phyloP scores from a whole-genome alignment of 2,888 invertebrate genomes.

The Timema podura region DNA sequence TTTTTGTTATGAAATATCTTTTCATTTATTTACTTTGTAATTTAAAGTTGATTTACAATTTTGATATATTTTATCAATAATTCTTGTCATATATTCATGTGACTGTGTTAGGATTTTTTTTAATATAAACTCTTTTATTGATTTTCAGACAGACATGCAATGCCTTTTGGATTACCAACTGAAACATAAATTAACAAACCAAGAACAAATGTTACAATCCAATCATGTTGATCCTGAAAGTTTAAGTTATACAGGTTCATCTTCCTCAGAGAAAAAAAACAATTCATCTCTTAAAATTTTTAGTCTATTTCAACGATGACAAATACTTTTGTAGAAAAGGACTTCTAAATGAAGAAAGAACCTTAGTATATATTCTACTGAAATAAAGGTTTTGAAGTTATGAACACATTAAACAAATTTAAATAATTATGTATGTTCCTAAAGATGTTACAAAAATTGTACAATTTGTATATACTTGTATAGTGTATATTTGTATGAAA shows the following conservation, averaged over 20 bases:
- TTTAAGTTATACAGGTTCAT: constrained; percentile 16
- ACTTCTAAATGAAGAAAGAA: too few species aligned
- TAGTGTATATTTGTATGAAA: too few species aligned
- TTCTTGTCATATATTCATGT: not conserved
- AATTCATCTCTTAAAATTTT: constrained; percentile 44
- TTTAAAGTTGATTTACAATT: not conserved
- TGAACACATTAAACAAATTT: too few species aligned
- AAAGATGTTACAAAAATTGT: too few species aligned
- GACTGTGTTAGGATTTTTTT: not conserved
- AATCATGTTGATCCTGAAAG: constrained; percentile 18
- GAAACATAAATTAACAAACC: constrained; percentile 68
- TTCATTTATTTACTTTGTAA: not conserved
- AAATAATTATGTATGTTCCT: too few species aligned
- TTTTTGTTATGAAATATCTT: too few species aligned
- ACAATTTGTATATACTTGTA: too few species aligned
- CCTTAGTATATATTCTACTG: too few species aligned
- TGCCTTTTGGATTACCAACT: constrained; percentile 87
- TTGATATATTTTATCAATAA: not conserved
- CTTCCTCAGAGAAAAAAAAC: constrained; percentile 44
- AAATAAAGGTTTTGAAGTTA: too few species aligned
- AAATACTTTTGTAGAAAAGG: not conserved
- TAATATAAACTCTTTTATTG: constrained; percentile 1
- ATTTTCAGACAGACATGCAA: constrained; percentile 86
- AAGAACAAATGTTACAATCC: constrained; percentile 26
- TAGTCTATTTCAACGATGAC: constrained; percentile 52